Evolutionary conservation across 2,888 invertebrate species (phyloP).

Genomic region (Bhutanitis thaidina): DNA sequence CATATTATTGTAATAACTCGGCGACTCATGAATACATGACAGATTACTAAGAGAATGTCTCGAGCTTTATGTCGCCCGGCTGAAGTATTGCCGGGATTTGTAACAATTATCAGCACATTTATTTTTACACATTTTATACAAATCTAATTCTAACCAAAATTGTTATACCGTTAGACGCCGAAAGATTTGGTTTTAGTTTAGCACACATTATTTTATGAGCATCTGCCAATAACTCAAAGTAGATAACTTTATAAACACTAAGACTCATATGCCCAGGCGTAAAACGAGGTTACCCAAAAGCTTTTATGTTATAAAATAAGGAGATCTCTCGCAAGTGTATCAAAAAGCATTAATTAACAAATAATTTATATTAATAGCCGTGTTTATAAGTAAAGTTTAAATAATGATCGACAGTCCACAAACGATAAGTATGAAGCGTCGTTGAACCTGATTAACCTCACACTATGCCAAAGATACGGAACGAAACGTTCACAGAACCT

Average conservation of each 20-base stretch:
- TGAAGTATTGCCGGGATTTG: constrained; percentile 14
- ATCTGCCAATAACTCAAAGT: background rate
- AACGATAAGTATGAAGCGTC: background rate
- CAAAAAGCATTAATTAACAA: constrained; percentile 8
- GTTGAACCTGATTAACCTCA: background rate
- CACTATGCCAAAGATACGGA: background rate
- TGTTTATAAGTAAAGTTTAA: constrained; percentile 1
- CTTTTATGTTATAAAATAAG: background rate
- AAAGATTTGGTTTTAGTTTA: background rate
- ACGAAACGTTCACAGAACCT: too few relatives aligned
- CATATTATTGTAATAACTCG: constrained; percentile 14
- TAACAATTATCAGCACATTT: constrained; percentile 3
- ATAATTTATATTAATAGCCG: background rate
- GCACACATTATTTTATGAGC: too few relatives aligned
- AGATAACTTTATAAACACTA: background rate
- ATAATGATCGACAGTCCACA: background rate
- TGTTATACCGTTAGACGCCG: background rate
- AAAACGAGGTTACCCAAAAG: background rate
- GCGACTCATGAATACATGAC: constrained; percentile 9
- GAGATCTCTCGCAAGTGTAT: constrained; percentile 2
- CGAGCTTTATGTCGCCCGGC: background rate
- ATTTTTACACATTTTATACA: constrained; percentile 6
- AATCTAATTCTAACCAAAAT: constrained; percentile 4
- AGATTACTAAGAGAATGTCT: constrained; percentile 17
- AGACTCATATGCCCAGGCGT: background rate